These are phyloP conservation scores for Loriculus beryllinus DNA, from an alignment of 2,797 vertebrate species.

Conservation along the genomic window DNA sequence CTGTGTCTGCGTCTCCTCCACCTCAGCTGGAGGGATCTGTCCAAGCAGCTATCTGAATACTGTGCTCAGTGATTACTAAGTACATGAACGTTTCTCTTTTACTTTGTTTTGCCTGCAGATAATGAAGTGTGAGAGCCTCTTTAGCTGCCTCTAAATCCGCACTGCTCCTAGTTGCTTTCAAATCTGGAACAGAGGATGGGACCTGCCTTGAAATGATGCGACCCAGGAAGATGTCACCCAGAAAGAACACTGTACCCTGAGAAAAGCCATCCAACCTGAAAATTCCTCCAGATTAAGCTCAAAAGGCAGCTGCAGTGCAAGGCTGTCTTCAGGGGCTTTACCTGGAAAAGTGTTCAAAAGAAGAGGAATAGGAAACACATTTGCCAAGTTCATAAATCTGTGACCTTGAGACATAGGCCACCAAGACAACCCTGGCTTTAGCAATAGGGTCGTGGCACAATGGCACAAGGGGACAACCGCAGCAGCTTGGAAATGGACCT, in stretches of 20 bases:
- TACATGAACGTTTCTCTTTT: background rate
- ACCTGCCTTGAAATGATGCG: background rate
- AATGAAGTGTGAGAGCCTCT: background rate
- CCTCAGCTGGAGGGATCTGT: background rate
- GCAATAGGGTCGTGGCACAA: accelerated
- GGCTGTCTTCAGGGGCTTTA: background rate
- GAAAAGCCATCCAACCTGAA: background rate
- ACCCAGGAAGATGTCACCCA: background rate
- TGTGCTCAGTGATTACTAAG: background rate
- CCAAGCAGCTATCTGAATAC: background rate
- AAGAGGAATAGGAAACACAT: background rate
- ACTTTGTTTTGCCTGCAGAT: conserved; percentile 27
- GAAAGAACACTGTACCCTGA: background rate
- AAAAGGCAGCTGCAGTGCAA: background rate
- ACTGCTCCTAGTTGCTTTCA: background rate
- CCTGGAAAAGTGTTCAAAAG: background rate
- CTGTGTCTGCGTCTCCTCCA: background rate
- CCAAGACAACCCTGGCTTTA: background rate
- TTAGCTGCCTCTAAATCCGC: background rate
- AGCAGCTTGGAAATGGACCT: background rate
- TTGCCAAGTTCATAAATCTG: background rate
- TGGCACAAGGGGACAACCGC: background rate
- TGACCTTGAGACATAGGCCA: conserved; percentile 11
- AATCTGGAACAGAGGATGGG: background rate
- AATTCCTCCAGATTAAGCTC: background rate